Base-by-base conservation (phyloP, 2,797 vertebrate species). In the Liasis olivaceus region DNA sequence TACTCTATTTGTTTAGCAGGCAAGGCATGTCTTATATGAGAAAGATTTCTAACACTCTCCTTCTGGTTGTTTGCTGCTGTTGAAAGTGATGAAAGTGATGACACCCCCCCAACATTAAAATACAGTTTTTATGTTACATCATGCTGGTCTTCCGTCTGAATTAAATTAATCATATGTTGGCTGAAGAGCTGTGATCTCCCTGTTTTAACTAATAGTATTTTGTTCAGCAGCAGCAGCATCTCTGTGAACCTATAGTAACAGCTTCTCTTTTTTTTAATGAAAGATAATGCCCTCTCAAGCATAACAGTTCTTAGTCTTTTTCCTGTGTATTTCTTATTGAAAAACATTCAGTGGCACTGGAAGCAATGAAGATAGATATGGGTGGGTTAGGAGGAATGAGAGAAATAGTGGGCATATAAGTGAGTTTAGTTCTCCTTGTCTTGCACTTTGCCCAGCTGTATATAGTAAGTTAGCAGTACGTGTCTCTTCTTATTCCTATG, bases 401-500 rank as follows among this genome's bases (percentile, higher is more conserved):
- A 66, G 84, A 91, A 60, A 92, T 36, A 0, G 87, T 89, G 92
- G 94, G 85, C 94, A 91, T 86, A 66, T 87, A 36, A 69, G 58
- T 94, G 69, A 90, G 90, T 94, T 96, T 94, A 90, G 86, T 95
- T 90, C 91, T 26, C 60, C 28, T 85, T 69, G 42, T 62, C 47
- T 42, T 93, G 51, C 63, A 87, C 66, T 90, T 95, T 96, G 95
- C 96, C 96, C 97, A 96, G 97, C 96, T 97, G 96, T 97, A 95
- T 94, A 96, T 94, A 95, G 94, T 95, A 97, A 95, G 95, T 96
- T 97, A 94, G 89, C 96, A 95, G 95, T 97, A 97, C 95, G 63
- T 97, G 98, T 98, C 64, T 97, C 96, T 97, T 97, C 96, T 97
- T 96, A 97, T 98, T 97, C 97, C 97, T 96, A 96, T 98, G 97